Evolutionary conservation across 2,113 vertebrate species (phyloP).

Genomic region (Antennarius striatus): DNA sequence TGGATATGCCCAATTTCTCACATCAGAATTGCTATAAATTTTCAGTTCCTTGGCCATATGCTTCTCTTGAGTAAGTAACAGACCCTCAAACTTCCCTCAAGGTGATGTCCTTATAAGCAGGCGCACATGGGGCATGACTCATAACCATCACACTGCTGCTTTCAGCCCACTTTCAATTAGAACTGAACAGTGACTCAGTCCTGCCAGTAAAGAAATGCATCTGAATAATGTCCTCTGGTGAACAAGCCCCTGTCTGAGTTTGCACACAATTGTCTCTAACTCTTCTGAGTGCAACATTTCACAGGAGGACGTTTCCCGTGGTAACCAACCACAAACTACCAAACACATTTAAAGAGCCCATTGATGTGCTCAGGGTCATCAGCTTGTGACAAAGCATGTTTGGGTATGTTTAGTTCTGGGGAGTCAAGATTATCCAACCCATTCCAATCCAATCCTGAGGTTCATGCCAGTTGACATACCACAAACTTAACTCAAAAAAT

Average conservation of each 20-base stretch:
- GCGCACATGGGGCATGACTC: conserved; percentile 46
- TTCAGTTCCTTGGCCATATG: neutral
- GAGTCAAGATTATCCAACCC: too few species aligned
- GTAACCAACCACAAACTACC: conserved; percentile 13
- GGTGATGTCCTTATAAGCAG: conserved; percentile 6
- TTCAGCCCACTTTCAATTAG: conserved; percentile 66
- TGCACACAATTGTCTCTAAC: neutral
- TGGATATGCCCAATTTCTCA: too few species aligned
- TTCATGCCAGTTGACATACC: neutral
- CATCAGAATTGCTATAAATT: too few species aligned
- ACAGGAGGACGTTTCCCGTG: conserved; percentile 19
- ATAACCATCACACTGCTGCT: conserved; percentile 41
- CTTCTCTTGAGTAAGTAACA: neutral
- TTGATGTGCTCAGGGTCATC: neutral
- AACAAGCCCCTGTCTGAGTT: conserved; percentile 11
- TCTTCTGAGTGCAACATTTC: conserved; percentile 32
- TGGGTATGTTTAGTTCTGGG: too few species aligned
- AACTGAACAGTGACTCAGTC: conserved; percentile 66
- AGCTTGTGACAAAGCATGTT: neutral
- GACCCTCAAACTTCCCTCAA: conserved; percentile 1
- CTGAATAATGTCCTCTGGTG: conserved; percentile 43
- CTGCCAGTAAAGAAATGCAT: conserved; percentile 61
- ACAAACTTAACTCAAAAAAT: neutral
- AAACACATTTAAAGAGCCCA: neutral
- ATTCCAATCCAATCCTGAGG: too few species aligned